Percentiles rank a stretch among this genome's conserved stretches.
phyloP scores from a whole-genome alignment of 2,797 vertebrate genomes.

The Manis javanica region DNA sequence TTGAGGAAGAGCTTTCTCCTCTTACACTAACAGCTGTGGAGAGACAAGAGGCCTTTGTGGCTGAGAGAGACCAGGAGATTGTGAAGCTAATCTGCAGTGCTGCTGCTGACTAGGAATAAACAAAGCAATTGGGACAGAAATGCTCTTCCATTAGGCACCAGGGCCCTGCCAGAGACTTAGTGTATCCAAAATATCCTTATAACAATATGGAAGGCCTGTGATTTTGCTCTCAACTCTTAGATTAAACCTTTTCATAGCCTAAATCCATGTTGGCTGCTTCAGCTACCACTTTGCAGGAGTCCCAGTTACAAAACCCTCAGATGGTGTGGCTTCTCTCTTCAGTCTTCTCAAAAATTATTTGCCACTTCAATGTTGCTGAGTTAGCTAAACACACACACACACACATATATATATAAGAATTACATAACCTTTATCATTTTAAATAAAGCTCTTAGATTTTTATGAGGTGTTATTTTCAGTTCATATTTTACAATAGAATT shows the following conservation, averaged over 20 bases:
- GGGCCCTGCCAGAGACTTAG: slow-evolving; percentile 6
- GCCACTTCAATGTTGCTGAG: slow-evolving; percentile 47
- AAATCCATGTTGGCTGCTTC: slow-evolving; percentile 43
- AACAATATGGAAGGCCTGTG: slow-evolving; percentile 61
- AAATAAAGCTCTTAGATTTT: slow-evolving; percentile 60
- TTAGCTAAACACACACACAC: slow-evolving; percentile 42
- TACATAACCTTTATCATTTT: slow-evolving; percentile 59
- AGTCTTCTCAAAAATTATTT: slow-evolving; percentile 60
- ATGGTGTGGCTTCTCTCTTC: slow-evolving; percentile 35
- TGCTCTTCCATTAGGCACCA: slow-evolving; percentile 30
- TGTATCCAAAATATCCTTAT: neutral
- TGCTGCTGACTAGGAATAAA: slow-evolving; percentile 66
- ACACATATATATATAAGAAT: neutral
- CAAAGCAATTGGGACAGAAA: slow-evolving; percentile 58
- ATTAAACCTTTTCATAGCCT: slow-evolving; percentile 63
- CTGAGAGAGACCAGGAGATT: slow-evolving; percentile 54
- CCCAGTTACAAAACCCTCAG: slow-evolving; percentile 50
- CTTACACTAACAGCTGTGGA: slow-evolving; percentile 38
- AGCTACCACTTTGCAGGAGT: slow-evolving; percentile 57
- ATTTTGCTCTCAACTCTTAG: slow-evolving; percentile 68
- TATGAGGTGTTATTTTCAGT: slow-evolving; percentile 15
- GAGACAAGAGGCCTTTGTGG: slow-evolving; percentile 58
- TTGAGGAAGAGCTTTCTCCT: neutral
- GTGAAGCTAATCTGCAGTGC: slow-evolving; percentile 69
- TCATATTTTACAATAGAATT: slow-evolving; percentile 24